phyloP scores from a whole-genome alignment of 2,888 invertebrate species.

The Drosophila tripunctata region DNA sequence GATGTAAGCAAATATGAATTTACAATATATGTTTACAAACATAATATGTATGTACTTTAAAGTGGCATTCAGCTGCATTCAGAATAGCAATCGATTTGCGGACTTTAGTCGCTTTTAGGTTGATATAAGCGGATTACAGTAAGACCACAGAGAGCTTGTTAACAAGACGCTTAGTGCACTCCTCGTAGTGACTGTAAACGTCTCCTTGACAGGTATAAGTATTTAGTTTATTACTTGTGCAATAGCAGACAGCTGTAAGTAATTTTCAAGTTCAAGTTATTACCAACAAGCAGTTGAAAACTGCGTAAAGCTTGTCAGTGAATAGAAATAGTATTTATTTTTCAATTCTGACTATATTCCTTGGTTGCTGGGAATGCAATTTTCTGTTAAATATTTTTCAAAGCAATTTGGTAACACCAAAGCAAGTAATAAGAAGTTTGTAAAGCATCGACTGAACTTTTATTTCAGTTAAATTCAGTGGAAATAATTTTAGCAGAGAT shows the following conservation, averaged over 20 bases:
- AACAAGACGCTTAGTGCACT: constrained; percentile 34
- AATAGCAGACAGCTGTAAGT: constrained; percentile 3
- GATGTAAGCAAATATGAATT: no score
- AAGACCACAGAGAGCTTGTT: constrained; percentile 32
- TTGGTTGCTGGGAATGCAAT: not conserved
- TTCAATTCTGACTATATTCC: not conserved
- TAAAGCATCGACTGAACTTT: no score
- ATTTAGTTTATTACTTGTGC: constrained; percentile 26
- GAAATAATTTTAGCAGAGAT: no score
- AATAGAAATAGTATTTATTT: constrained; percentile 1
- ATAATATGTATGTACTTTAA: not conserved
- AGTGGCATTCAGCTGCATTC: constrained; percentile 2
- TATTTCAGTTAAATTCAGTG: no score
- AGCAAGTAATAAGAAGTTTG: no score
- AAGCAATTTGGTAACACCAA: not conserved
- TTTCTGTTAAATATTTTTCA: constrained; percentile 7
- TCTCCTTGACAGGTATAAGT: constrained; percentile 5
- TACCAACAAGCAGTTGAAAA: constrained; percentile 16
- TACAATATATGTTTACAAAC: not conserved
- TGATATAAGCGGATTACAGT: constrained; percentile 14
- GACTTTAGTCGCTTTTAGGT: constrained; percentile 20
- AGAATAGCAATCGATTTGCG: constrained; percentile 14
- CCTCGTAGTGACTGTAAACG: not conserved
- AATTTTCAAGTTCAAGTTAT: constrained; percentile 16
- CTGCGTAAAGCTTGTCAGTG: not conserved